Percentiles rank a stretch among this genome's conserved stretches.
These are phyloP conservation scores for Phrynocephalus versicolor DNA, from an alignment of 2,113 vertebrate species.

Conservation along the genomic window DNA sequence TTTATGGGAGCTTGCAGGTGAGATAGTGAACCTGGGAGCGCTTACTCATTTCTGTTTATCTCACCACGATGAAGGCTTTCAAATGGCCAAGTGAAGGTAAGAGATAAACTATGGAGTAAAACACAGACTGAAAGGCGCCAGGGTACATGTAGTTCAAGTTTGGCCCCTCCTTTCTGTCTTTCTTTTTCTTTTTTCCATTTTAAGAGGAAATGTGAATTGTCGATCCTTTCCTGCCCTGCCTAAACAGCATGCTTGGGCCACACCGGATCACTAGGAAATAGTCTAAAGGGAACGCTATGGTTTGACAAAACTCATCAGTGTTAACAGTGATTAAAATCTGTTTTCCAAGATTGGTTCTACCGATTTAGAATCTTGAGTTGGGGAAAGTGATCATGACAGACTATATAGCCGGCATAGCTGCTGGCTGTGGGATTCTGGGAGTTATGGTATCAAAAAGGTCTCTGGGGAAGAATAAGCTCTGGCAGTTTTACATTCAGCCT, in stretches of 20 bases:
- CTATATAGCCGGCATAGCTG: no score
- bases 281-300: slow-evolving; percentile 14
- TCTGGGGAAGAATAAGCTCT: neutral
- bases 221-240: slow-evolving; percentile 36
- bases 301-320: neutral
- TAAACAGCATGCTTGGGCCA: neutral
- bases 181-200: slow-evolving; percentile 36
- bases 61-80: slow-evolving; percentile 69
- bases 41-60: slow-evolving; percentile 79
- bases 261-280: slow-evolving; percentile 61
- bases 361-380: no score
- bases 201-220: slow-evolving; percentile 65
- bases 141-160: slow-evolving; percentile 41
- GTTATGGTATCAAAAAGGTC: no score
- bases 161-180: neutral
- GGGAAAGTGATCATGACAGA: no score
- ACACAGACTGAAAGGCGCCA: slow-evolving; percentile 79
- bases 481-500: neutral
- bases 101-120: slow-evolving; percentile 74
- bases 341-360: no score
- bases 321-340: no score
- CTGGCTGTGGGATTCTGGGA: no score
- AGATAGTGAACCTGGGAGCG: slow-evolving; percentile 63
- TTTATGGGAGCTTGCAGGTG: slow-evolving; percentile 73
- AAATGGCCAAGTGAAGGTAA: slow-evolving; percentile 70